Conservation (phyloP, 2,797 vertebrate genomes). For the Falco berigora region DNA sequence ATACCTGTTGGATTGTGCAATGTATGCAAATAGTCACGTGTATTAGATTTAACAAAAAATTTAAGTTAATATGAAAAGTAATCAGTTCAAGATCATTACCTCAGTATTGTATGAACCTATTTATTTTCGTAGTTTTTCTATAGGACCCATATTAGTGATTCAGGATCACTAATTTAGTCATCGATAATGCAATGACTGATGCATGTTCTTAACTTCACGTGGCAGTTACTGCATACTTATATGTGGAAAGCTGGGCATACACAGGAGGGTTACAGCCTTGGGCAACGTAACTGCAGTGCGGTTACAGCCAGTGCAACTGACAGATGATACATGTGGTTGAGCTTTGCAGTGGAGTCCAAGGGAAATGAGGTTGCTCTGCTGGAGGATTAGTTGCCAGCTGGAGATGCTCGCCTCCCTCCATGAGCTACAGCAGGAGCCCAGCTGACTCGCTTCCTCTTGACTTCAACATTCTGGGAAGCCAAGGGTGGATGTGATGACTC, state of each 20-base stretch:
- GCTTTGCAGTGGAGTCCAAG: neutral
- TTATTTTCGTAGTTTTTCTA: neutral
- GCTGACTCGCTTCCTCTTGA: neutral
- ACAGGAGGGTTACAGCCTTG: neutral
- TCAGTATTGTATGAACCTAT: neutral
- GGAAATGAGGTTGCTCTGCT: neutral
- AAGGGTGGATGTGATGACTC: neutral
- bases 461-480: neutral
- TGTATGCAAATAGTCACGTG: neutral
- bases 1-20: neutral
- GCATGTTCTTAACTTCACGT: neutral
- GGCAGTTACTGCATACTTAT: neutral
- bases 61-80: neutral
- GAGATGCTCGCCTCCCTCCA: neutral
- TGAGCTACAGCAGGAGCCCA: neutral
- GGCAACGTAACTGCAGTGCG: neutral
- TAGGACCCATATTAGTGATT: neutral
- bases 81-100: neutral
- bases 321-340: neutral
- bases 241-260: fast-evolving
- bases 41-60: neutral
- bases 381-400: neutral
- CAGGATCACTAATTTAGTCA: neutral
- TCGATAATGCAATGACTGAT: neutral
- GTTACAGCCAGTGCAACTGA: too few relatives aligned